Evolutionary conservation across 2,797 vertebrate genomes (phyloP).

Genomic region (Amphiprion clarkii): DNA sequence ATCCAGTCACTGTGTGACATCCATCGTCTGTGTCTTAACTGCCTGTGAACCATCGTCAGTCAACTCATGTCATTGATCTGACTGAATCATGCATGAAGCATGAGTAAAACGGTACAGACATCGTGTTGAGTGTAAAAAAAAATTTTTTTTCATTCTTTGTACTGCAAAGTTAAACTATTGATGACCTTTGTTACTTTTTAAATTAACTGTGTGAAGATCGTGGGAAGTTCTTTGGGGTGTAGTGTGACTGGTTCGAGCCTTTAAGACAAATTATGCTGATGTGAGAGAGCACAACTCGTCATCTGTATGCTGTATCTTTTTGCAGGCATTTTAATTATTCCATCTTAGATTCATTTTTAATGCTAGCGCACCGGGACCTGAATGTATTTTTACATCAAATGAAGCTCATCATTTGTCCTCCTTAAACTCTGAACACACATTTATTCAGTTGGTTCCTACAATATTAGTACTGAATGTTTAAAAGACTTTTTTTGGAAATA

Average conservation of each 20-base stretch:
- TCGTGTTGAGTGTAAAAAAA: constrained; percentile 35
- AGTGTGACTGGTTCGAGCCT: constrained; percentile 10
- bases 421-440: constrained; percentile 2
- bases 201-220: constrained; percentile 31
- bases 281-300: background rate
- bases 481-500: background rate
- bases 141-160: constrained; percentile 57
- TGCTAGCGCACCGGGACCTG: background rate
- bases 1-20: constrained; percentile 97
- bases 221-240: constrained; percentile 31
- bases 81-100: constrained; percentile 86
- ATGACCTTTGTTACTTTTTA: constrained; percentile 59
- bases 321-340: constrained; percentile 12
- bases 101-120: constrained; percentile 64
- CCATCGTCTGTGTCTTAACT: constrained; percentile 78
- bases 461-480: background rate
- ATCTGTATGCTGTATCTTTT: background rate
- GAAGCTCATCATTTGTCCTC: background rate
- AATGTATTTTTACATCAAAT: constrained; percentile 40
- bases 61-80: constrained; percentile 70
- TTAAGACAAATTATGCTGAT: background rate
- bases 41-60: constrained; percentile 82
- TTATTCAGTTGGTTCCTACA: constrained; percentile 1
- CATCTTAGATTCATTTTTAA: constrained; percentile 13
- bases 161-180: constrained; percentile 46